Conservation (phyloP, 2,888 invertebrate species). For the Eumerus sabulonum region DNA sequence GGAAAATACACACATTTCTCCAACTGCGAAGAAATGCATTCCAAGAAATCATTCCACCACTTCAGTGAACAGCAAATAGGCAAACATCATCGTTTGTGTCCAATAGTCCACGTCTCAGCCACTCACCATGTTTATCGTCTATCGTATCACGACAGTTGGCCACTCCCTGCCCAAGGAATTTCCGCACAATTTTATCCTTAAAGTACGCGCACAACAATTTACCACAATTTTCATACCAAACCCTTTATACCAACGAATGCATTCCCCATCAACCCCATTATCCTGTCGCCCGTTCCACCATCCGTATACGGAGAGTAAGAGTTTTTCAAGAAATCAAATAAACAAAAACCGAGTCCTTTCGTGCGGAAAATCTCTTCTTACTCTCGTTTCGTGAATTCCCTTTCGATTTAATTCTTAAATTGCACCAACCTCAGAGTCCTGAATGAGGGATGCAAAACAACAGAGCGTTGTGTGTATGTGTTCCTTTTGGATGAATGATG, state of each 20-base stretch:
- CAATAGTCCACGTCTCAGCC: too few species aligned
- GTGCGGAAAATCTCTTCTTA: constrained; percentile 53
- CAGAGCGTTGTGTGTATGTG: not conserved
- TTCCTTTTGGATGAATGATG: constrained; percentile 5
- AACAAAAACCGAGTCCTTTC: constrained; percentile 37
- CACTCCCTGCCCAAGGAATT: constrained; percentile 3
- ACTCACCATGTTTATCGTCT: too few species aligned
- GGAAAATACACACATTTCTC: too few species aligned
- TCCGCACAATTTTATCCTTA: constrained; percentile 51
- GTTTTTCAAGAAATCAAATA: constrained; percentile 50
- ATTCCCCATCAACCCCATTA: constrained; percentile 10
- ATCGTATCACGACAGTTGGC: too few species aligned
- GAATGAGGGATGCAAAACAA: constrained; percentile 3
- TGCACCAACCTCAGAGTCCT: constrained; percentile 53
- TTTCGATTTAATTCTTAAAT: constrained; percentile 59
- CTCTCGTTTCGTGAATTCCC: constrained; percentile 29
- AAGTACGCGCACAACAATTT: constrained; percentile 43
- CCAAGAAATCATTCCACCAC: too few species aligned
- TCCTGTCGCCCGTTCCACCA: not conserved
- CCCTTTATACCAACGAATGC: too few species aligned
- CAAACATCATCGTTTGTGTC: too few species aligned
- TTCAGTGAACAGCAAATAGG: too few species aligned
- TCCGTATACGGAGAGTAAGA: not conserved
- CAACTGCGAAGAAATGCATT: too few species aligned
- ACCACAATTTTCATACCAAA: constrained; percentile 4